These are phyloP conservation scores for Schizopygopsis malacanthus DNA, from an alignment of 2,797 vertebrate genomes.

Conservation along the genomic window DNA sequence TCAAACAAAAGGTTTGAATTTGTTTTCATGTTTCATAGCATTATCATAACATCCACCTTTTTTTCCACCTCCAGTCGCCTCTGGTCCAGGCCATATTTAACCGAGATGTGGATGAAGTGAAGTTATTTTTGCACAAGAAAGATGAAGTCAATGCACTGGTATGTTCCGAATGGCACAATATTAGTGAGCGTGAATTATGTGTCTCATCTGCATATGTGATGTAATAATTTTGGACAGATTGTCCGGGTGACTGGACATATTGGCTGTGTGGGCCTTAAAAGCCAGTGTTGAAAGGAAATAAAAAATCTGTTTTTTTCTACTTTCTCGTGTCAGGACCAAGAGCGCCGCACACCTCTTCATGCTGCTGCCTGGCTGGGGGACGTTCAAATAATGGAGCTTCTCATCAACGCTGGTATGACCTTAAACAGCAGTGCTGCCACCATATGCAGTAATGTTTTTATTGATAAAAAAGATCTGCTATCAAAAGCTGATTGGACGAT, in stretches of 20 bases:
- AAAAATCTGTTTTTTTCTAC: slow-evolving; percentile 5
- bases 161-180: slow-evolving; percentile 41
- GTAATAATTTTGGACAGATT: not conserved
- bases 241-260: not conserved
- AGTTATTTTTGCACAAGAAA: slow-evolving; percentile 94
- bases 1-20: not conserved
- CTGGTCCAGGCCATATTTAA: slow-evolving; percentile 99
- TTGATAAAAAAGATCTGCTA: not conserved
- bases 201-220: slow-evolving; percentile 5
- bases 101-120: slow-evolving; percentile 96
- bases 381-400: slow-evolving; percentile 93
- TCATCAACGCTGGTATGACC: slow-evolving; percentile 91
- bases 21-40: not conserved
- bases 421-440: not conserved
- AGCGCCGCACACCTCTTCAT: slow-evolving; percentile 95
- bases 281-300: not conserved
- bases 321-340: slow-evolving; percentile 86
- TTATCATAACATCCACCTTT: slow-evolving; percentile 3
- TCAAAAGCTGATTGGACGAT: not conserved
- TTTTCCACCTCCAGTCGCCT: slow-evolving; percentile 84
- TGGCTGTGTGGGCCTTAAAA: not conserved
- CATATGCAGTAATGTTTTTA: not conserved
- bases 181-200: not conserved
- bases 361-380: slow-evolving; percentile 98
- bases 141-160: slow-evolving; percentile 99